These are phyloP conservation scores for Megaceryle maxima DNA, from an alignment of 2,113 vertebrate species.

Conservation along the genomic window DNA sequence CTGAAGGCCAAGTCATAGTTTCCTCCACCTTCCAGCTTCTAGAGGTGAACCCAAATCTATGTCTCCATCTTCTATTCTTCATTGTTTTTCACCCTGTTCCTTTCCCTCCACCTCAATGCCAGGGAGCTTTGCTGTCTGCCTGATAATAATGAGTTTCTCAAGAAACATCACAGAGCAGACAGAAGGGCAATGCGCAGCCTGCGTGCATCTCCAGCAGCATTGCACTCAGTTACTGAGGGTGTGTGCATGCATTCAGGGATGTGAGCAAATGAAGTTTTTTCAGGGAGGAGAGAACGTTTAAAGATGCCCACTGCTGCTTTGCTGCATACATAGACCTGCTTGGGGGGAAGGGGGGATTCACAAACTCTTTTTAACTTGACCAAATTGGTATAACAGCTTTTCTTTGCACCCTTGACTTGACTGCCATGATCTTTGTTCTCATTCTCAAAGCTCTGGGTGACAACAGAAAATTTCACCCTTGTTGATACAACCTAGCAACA, in stretches of 20 bases:
- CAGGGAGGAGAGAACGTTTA: not conserved
- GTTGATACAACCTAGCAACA: not conserved
- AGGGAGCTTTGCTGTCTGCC: not conserved
- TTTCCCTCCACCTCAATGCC: not conserved
- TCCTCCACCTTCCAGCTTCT: not conserved
- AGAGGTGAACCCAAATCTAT: not conserved
- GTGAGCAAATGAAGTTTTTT: not conserved
- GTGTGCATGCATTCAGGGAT: too few relatives aligned
- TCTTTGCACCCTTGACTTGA: not conserved
- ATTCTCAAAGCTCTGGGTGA: not conserved
- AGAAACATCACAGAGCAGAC: not conserved
- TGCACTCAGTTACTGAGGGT: not conserved
- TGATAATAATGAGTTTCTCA: not conserved
- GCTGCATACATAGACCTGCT: not conserved
- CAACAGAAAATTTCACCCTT: not conserved
- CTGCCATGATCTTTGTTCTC: not conserved
- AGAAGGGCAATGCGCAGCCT: not conserved
- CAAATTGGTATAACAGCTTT: not conserved
- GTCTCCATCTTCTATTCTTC: not conserved
- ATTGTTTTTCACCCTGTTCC: not conserved
- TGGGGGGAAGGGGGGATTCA: not conserved
- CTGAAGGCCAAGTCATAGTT: not conserved
- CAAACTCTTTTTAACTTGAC: not conserved
- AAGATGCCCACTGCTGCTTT: not conserved
- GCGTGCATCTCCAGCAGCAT: rapidly evolving